Evolutionary conservation across 2,888 invertebrate genomes (phyloP), one percentile per base, ranked within the genome.

Genomic region (Caradrina kadenii): DNA sequence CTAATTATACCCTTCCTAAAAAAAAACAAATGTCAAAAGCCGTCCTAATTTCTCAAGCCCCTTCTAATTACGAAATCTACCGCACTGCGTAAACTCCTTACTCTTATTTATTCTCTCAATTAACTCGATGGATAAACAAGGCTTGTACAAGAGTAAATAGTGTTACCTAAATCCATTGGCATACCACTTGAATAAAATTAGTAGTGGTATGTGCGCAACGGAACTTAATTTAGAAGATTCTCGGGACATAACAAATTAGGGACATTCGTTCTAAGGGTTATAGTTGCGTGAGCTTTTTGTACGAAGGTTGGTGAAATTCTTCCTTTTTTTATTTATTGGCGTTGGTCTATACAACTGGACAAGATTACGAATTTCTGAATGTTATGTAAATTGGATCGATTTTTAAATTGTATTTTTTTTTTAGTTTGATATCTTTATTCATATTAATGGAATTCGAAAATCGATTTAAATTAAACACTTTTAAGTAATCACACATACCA

Each of bases 161-260:
- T 53, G 54, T 54, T 72, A 67, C 53, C 64, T 53, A 65, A 65
- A 49, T 13, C 63, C 65, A 71, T 60, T 56, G 77, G 66, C 66
- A 80, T 76, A 56, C 72, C 63, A 76, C 81, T 80, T 49, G 55
- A 53, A 49, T 76, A 15, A 59, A 76, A 79, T 71, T 76, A 53
- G 77, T 80, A 80, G 68, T 69, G 59, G 68, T 63, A 75, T 67
- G 63, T 68, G 31, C 63, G 63, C 66, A 45, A 66, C 61, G 59
- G 76, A 73, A 76, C 82, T 83, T 83, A 81, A 82, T 83, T 82
- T 83, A 73, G 56, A 63, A 61, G 71, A 83, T 81, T 76, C 79
- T 59, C 55, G 64, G 61, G 48, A 48, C 65, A 54, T 68, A 81
- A 83, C 63, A 73, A 76, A 82, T 82, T 60, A 62, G 49, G 63